Base-by-base conservation (phyloP, 2,113 vertebrate genomes). In the Pelmatolapia mariae region DNA sequence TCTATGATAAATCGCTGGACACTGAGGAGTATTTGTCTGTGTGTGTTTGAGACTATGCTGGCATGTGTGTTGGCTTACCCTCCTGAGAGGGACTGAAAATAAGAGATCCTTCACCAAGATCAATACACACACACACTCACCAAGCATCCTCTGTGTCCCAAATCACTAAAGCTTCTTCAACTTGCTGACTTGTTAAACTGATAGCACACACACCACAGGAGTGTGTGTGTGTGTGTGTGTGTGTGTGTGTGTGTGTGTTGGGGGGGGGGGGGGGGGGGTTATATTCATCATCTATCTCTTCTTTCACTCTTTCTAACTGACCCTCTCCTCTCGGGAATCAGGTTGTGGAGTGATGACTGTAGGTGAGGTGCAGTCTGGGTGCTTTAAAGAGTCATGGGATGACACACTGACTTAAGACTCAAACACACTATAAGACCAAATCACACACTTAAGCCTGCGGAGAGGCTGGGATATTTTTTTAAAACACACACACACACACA, bases 21-120 rank as follows among this genome's bases (percentile, higher is more conserved):
- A 76, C 79, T 40, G 47, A 88, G 84, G 54, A 50, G 71, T 22
- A 7, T 84, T 29, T 76, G 59, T 2, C 19, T 78, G 53, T 84
- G 78, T 88, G 80, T 80, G 59, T 76, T 11, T 19, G 71, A 29
- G 40, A 47, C 68, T 29, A 12, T 88, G 82, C 38, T 63, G 43
- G 71, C 71, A 50, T 78, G 80, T 82, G 52, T 85, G 82, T 85
- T 24, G 26, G 38, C 61, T 88, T 63, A 87, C 83, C 80, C 81
- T 45, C 76, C 8, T 38, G 83, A 82, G 89, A 81, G 19, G n/a
- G 31, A 80, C 71, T 78, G 78, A 45, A 24, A 85, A 79, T 86
- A 89, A 84, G 89, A 90, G 81, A 87, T 92, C 52, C 87, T 89
- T 89, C 83, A 90, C 59, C 3, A 4, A 24, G 80, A 93, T 93